Percentiles rank a stretch among this genome's conserved stretches.
phyloP scores from a whole-genome alignment of 2,113 vertebrate species.

The Pseudonaja textilis region DNA sequence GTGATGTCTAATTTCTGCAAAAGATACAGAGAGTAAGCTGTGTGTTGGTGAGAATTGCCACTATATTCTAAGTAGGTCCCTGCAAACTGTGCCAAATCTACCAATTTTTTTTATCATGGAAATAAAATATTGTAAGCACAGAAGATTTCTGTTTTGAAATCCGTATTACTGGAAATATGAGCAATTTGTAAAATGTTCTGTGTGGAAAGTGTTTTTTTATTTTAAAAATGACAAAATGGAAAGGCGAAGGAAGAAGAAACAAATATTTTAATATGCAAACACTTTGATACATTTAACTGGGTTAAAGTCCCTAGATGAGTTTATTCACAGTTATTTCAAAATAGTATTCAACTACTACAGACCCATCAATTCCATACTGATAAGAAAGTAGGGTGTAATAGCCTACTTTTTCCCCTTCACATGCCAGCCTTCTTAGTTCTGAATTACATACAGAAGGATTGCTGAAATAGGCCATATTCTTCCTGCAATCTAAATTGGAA shows the following conservation, averaged over 20 bases:
- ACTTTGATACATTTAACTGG: neutral
- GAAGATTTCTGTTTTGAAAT: neutral
- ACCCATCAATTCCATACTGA: neutral
- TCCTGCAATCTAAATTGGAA: neutral
- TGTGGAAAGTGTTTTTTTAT: neutral
- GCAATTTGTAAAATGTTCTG: neutral
- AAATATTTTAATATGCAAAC: neutral
- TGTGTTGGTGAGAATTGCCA: neutral
- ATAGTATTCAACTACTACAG: neutral
- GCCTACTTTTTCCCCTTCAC: neutral
- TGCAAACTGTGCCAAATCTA: neutral
- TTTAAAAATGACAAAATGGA: neutral
- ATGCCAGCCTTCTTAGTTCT: neutral
- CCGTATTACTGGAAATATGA: neutral
- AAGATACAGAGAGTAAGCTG: neutral
- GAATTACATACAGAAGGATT: neutral
- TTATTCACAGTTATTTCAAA: neutral
- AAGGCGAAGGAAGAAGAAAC: neutral
- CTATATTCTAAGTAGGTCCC: neutral
- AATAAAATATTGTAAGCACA: slow-evolving; percentile 2
- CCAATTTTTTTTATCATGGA: neutral
- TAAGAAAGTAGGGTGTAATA: neutral
- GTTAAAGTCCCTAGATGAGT: neutral
- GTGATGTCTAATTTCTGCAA: neutral
- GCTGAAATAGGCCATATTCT: neutral